These are phyloP conservation scores for Gandaritis pyraliata DNA, from an alignment of 2,888 invertebrate species.

Conservation along the genomic window DNA sequence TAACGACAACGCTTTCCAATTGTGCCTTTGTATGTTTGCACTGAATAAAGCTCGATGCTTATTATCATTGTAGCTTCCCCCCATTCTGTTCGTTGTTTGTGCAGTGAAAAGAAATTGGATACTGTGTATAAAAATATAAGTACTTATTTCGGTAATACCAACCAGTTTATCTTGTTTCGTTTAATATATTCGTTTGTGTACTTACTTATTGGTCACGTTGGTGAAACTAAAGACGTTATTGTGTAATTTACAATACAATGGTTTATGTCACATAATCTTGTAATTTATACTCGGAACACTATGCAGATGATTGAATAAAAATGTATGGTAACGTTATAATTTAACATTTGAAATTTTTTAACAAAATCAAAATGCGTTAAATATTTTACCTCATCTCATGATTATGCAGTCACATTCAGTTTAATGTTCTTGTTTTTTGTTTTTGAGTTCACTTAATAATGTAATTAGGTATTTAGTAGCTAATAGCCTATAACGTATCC, in stretches of 20 bases:
- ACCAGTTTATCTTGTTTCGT: constrained; percentile 67
- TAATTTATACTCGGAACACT: not conserved
- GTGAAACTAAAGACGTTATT: constrained; percentile 48
- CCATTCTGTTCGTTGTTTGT: constrained; percentile 62
- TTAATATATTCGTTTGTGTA: constrained; percentile 49
- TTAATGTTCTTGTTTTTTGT: no score
- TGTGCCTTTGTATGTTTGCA: constrained; percentile 33
- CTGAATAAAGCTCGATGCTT: constrained; percentile 46
- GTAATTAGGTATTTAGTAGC: no score
- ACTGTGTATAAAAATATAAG: constrained; percentile 50
- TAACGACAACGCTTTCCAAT: constrained; percentile 46
- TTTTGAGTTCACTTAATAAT: no score
- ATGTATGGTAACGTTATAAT: no score
- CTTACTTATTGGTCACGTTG: constrained; percentile 47
- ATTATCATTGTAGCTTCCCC: constrained; percentile 66
- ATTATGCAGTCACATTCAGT: no score
- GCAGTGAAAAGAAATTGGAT: constrained; percentile 68
- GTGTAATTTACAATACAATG: constrained; percentile 19
- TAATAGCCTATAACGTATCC: no score
- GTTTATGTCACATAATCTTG: not conserved
- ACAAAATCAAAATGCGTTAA: no score
- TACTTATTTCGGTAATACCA: constrained; percentile 49
- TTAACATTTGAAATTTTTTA: no score
- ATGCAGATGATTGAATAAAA: not conserved
- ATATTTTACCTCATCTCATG: no score